Base-by-base conservation (phyloP, 2,888 invertebrate species). In the Chrysopilus asiliformis region DNA sequence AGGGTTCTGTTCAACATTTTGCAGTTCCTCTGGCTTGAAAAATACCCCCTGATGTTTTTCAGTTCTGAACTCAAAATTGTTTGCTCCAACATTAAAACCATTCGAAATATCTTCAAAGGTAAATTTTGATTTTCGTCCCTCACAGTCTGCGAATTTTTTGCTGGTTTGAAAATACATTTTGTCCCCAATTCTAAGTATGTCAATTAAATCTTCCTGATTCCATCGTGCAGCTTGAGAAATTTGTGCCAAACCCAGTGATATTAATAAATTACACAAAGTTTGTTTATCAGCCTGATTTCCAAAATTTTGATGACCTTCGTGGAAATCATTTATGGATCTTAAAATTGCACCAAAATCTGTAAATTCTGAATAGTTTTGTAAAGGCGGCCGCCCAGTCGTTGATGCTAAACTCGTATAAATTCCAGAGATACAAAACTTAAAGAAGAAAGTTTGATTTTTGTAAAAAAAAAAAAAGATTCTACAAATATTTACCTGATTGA, bases 301-400 rank as follows among this genome's bases (percentile, higher is more conserved):
- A 26, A 45, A 49, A 4, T 42, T 20, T 10, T 37, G 29, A 35
- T 45, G 44, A 2, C 49, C 51, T 35, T 51, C 50, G 29, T 50
- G 48, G 3, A 41, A 43, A 20, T 41, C 32, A 9, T 44, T 37
- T 2, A 59, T 49, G n/a, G n/a, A n/a, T 6, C 57, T 41, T 22
- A 66, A 40, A 5, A 66, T 65, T 3, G 66, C 68, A 0, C 57
- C 53, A 18, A 50, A 53, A 0, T 59, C 57, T 5, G 55, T 53
- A 4, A 68, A 37, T 14, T 50, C 54, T 2, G 44, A 49, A 47
- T 63, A 71, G 39, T 60, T 50, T 26, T 61, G 52, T 4, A 68
- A 38, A 1, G 67, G 62, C 0, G 67, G 66, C n/a, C n/a, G n/a
- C n/a, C n/a, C n/a, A n/a, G n/a, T n/a, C n/a, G n/a, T n/a, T n/a